Percentiles rank a stretch among this genome's conserved stretches.
phyloP scores from a whole-genome alignment of 1,140 invertebrate species.

The Leptinotarsa texana region DNA sequence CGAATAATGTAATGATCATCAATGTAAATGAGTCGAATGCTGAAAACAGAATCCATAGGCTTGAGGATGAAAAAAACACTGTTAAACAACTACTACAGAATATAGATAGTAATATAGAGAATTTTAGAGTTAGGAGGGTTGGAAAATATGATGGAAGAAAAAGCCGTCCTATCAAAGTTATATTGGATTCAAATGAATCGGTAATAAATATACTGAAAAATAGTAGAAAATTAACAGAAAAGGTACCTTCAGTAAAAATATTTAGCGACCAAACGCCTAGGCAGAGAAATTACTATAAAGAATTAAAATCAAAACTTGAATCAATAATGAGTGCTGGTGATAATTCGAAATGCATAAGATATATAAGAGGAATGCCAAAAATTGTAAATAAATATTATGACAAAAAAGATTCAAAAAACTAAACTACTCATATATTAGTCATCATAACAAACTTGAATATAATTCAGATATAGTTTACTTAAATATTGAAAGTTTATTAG shows the following conservation, averaged over 20 bases:
- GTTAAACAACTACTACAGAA: conserved; percentile 14
- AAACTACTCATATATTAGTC: conserved; percentile 5
- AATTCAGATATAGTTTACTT: conserved; percentile 16
- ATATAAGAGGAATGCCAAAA: conserved; percentile 7
- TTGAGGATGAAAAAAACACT: conserved; percentile 18
- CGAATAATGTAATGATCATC: conserved; percentile 16
- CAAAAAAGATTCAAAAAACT: conserved; percentile 13
- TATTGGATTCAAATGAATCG: no score
- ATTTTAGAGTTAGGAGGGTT: not conserved
- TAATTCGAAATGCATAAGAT: conserved; percentile 13
- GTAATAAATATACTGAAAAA: not conserved
- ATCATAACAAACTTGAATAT: conserved; percentile 13
- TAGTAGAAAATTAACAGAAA: no score
- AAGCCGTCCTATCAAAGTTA: conserved; percentile 1
- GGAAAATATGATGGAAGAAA: conserved; percentile 3
- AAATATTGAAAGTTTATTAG: conserved; percentile 13
- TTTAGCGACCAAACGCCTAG: not conserved
- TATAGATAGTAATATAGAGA: conserved; percentile 8
- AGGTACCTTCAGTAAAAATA: not conserved
- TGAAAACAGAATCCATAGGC: conserved; percentile 11
- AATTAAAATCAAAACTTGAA: conserved; percentile 12
- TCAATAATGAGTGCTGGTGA: conserved; percentile 13
- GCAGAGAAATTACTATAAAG: not conserved
- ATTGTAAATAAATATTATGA: conserved; percentile 15
- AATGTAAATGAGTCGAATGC: conserved; percentile 15